These are phyloP conservation scores for Danaus chrysippus DNA, from an alignment of 2,888 invertebrate genomes.

Conservation along the genomic window DNA sequence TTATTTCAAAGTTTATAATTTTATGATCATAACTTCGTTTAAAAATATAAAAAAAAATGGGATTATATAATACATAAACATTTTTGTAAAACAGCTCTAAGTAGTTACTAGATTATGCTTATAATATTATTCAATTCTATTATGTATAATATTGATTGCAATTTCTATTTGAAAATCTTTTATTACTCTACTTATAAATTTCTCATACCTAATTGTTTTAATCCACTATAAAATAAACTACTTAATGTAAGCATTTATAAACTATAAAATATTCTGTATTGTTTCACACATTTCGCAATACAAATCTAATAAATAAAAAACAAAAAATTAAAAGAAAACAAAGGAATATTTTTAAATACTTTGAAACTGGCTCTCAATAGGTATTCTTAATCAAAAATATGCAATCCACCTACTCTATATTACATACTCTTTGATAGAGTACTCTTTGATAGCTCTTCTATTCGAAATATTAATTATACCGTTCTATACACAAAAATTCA, in stretches of 20 bases:
- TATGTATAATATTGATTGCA: too few relatives aligned
- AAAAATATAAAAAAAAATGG: not conserved
- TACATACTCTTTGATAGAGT: not conserved
- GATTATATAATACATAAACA: not conserved
- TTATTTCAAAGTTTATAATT: not conserved
- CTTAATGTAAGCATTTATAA: too few relatives aligned
- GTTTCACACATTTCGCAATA: too few relatives aligned
- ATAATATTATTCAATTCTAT: too few relatives aligned
- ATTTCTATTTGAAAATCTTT: too few relatives aligned
- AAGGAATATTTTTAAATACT: not conserved
- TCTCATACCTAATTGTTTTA: too few relatives aligned
- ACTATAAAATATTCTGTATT: too few relatives aligned
- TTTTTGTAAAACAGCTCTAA: not conserved
- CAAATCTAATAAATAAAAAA: not conserved
- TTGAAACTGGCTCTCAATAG: not conserved
- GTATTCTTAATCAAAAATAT: slow-evolving; percentile 2
- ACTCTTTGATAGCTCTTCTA: slow-evolving; percentile 6
- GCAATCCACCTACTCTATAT: not conserved
- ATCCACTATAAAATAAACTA: too few relatives aligned
- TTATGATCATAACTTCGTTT: not conserved
- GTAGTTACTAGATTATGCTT: too few relatives aligned
- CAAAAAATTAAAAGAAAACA: not conserved
- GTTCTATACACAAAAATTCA: not conserved
- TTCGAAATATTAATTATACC: slow-evolving; percentile 3
- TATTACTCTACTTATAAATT: too few relatives aligned